Evolutionary conservation across 2,113 vertebrate species (phyloP), one percentile per base, ranked within the genome.

Genomic region (Chunga burmeisteri): DNA sequence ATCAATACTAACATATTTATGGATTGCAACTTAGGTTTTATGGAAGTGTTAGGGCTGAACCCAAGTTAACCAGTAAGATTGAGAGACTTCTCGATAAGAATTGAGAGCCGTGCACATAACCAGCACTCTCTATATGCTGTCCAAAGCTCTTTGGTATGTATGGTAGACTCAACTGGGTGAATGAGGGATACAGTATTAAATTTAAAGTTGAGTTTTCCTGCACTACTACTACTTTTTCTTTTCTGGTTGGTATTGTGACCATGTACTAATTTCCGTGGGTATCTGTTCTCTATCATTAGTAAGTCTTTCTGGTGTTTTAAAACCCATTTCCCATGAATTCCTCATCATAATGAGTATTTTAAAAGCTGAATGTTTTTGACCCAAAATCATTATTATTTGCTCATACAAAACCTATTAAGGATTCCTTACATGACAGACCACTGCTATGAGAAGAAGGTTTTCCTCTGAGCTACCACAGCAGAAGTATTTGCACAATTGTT

Each of bases 401-500:
- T 94, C 72, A 83, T 88, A 65, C 61, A 94, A 74, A 90, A 83
- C 65, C 46, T 90, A 66, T 68, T 84, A 93, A 94, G 75, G 55
- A 78, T 94, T 97, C 80, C 79, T 26, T 87, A 93, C 62, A 70
- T 61, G 95, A 94, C 6, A 79, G 81, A 95, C 85, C 52, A 58
- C 88, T 96, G 90, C 75, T 83, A 50, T n/a, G 66, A 95, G 88
- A 87, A 88, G 86, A 70, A 67, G 38, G 0, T 2, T 73, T 36
- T 30, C 94, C 87, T 93, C n/a, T 78, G 92, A 96, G 75, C 70
- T 80, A 81, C 73, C 83, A 56, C 90, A 92, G 93, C 89, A 93
- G 91, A 96, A 90, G 59, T 89, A 94, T 94, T 83, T 97, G 58
- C 38, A 88, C 59, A 81, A 79, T 90, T 95, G 80, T 82, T 95